Base-by-base conservation (phyloP, 2,113 vertebrate genomes). In the Vulpes ferrilata region DNA sequence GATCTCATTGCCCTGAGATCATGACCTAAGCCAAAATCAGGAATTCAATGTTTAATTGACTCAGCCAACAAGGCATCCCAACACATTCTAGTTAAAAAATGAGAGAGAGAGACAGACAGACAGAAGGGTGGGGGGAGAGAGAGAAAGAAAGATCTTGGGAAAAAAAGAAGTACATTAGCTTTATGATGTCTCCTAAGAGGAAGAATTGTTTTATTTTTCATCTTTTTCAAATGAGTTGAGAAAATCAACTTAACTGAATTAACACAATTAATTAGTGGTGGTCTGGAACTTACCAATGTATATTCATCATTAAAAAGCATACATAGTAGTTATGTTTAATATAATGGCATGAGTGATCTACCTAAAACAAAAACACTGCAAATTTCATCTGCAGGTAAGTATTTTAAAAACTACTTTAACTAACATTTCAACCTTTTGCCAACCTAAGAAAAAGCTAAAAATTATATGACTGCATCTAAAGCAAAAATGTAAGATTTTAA, bases 401-500 rank as follows among this genome's bases (percentile, higher is more conserved):
- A 80, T 83, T 92, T 94, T 81, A 30, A 83, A 93, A 91, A 86
- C 17, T 79, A 12, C 82, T 38, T 97, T 85, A 84, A 78, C 43
- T 84, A 96, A 87, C 67, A 96, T 83, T 89, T 95, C 53, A 83
- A 11, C 27, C 43, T 88, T 65, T 59, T 35, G 8, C 5, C 19
- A 5, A 89, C 5, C 51, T 81, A 84, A 86, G 43, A 43, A 80
- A 10, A 64, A 57, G 59, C 2, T 62, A 80, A 86, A 85, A 62
- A 62, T 88, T 71, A 89, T 51, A 95, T 78, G 53, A 71, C 9
- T 35, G 6, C 65, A 87, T 30, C 15, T 69, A 16, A 71, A 87
- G 3, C 6, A 89, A 91, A 79, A 65, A 15, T 60, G 4, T 59
- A 67, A 30, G 17, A 59, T 60, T 91, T 88, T 35, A 86, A 82